Base-by-base conservation (phyloP, 2,888 invertebrate genomes). In the Cynaeus angustus region DNA sequence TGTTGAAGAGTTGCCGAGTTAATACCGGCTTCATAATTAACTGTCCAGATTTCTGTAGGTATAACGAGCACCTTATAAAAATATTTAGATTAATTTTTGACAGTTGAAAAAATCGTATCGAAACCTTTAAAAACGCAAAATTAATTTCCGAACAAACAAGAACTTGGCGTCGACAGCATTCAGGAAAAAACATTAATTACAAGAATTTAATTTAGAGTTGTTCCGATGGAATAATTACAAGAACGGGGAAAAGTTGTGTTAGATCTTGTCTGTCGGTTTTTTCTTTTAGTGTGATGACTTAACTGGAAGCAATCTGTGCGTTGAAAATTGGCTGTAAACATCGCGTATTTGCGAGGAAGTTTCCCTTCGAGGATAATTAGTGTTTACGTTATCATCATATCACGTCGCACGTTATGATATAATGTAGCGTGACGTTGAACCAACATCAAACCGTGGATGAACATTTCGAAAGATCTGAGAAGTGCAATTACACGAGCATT, bases 361-460 rank as follows among this genome's bases (percentile, higher is more conserved):
- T 58, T 21, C 41, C 45, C 43, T 37, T 9, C 21, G 45, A 43
- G 45, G 43, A 43, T 58, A 62, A 62, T 62, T 62, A 52, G 7
- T 37, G 62, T 62, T 50, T 48, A 62, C 37, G 38, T 62, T 62
- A 62, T 48, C 58, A 43, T 58, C 58, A 58, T 58, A 28, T 41
- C 58, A 58, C 58, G 43, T 58, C 59, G 30, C 59, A 59, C 28
- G 46, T 59, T 59, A 30, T 30, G 46, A 45, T 59, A 46, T 48
- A 59, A 46, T 46, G 14, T 21, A 13, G 26, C 52, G 13, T 16
- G 28, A 48, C 48, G 9, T 16, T 16, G 16, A 10, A 13, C 37
- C 37, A 55, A 55, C 28, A 37, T 38, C 33, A 16, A 50, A 50
- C 50, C 28, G 50, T 50, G 8, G 46, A 16, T 46, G 46, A 13